phyloP scores from a whole-genome alignment of 2,797 vertebrate species.

The Acipenser transmontanus region DNA sequence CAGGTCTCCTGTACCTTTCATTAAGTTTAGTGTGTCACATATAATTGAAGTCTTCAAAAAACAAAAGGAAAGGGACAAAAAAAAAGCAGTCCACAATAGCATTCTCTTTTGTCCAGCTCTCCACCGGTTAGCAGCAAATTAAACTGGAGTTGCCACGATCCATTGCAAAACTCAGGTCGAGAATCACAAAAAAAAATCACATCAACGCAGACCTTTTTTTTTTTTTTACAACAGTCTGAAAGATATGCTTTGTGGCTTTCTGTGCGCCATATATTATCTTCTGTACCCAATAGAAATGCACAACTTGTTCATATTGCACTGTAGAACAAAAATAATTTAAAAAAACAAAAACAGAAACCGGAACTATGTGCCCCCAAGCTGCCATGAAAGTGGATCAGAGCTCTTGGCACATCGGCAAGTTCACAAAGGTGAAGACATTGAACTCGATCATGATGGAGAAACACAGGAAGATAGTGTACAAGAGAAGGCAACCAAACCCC shows the following conservation, averaged over 20 bases:
- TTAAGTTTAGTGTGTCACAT: slow-evolving; percentile 13
- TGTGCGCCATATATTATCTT: slow-evolving; percentile 15
- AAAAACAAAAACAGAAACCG: background rate
- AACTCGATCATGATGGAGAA: slow-evolving; percentile 98
- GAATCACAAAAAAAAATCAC: slow-evolving; percentile 51
- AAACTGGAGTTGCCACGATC: slow-evolving; percentile 48
- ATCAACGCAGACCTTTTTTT: slow-evolving; percentile 45
- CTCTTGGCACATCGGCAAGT: slow-evolving; percentile 89
- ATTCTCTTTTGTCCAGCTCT: slow-evolving; percentile 50
- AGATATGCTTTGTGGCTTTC: slow-evolving; percentile 10
- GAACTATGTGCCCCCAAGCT: too few species aligned
- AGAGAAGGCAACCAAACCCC: slow-evolving; percentile 76
- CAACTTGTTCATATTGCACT: slow-evolving; percentile 41
- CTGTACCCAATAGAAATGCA: slow-evolving; percentile 2
- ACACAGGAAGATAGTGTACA: slow-evolving; percentile 90
- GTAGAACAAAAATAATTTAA: slow-evolving; percentile 26
- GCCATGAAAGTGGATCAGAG: slow-evolving; percentile 47
- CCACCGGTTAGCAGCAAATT: slow-evolving; percentile 78
- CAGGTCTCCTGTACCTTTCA: slow-evolving; percentile 35
- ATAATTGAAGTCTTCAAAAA: slow-evolving; percentile 17
- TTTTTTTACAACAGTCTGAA: slow-evolving; percentile 16
- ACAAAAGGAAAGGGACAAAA: slow-evolving; percentile 15
- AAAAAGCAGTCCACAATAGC: slow-evolving; percentile 27
- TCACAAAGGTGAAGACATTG: slow-evolving; percentile 97
- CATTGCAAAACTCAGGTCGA: slow-evolving; percentile 50